phyloP scores from a whole-genome alignment of 2,888 invertebrate species.

The Prosapia bicincta region DNA sequence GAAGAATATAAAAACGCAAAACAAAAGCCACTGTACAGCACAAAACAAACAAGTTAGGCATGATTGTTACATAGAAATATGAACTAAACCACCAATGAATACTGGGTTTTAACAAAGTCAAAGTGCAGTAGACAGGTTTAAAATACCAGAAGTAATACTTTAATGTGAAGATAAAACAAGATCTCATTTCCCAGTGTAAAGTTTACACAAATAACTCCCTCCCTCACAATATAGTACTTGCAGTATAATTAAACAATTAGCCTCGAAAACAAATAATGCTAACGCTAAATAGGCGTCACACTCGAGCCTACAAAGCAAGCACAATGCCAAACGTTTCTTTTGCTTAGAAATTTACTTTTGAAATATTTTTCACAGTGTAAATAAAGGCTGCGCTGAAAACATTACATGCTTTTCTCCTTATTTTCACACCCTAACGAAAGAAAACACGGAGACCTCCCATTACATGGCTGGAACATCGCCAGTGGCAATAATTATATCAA shows the following conservation, averaged over 20 bases:
- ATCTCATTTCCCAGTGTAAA: not conserved
- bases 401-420: not conserved
- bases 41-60: too few relatives aligned
- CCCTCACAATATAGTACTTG: not conserved
- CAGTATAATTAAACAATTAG: not conserved
- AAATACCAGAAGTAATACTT: not conserved
- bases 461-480: not conserved
- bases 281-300: too few relatives aligned
- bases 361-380: not conserved
- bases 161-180: not conserved
- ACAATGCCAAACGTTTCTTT: too few relatives aligned
- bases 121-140: not conserved
- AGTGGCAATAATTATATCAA: not conserved
- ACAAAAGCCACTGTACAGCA: too few relatives aligned
- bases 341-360: not conserved
- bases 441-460: not conserved
- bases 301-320: too few relatives aligned
- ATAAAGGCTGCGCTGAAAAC: not conserved
- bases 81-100: too few relatives aligned
- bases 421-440: not conserved
- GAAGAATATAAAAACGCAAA: too few relatives aligned
- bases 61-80: too few relatives aligned
- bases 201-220: not conserved
- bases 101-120: not conserved
- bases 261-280: not conserved